Base-by-base conservation (phyloP, 2,888 invertebrate species). In the Choreutis nemorana region DNA sequence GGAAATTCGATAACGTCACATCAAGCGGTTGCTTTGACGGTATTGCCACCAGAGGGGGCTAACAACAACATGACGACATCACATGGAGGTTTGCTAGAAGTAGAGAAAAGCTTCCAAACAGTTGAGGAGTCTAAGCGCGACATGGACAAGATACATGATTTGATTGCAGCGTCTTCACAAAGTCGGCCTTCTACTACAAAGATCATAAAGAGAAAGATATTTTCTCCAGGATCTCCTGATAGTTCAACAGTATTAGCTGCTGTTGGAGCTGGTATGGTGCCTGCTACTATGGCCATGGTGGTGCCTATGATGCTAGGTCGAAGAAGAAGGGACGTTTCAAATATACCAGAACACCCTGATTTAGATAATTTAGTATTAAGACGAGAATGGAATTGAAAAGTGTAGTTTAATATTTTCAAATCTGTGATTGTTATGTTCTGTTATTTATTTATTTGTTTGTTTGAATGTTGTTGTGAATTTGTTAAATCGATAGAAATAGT, bases 281-380 rank as follows among this genome's bases (percentile, higher is more conserved):
- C 90, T 4, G 90, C 89, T 0, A 88, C 90, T 0, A 87, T 90
- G 85, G 90, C 89, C 0, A 87, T 90, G 86, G 80, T 90, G 40
- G 85, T 90, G 20, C 90, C 90, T 0, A 85, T 90, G 82, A 86
- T 89, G 57, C 68, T 90, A 34, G 87, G 86, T n/a, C 53, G 56
- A 5, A 53, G 65, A 41, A 59, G 71, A n/a, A 52, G 72, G 39
- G 63, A 62, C 21, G 36, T 60, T 20, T 31, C 35, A 16, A 32
- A 35, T 10, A 20, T 41, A 24, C 28, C 44, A 24, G 40, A 45
- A 35, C 36, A 51, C 30, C 32, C 47, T 25, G 40, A 58, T 44
- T 35, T 61, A 39, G 45, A 59, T n/a, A 46, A 54, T 31, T 34
- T 60, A 37, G n/a, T n/a, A n/a, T n/a, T n/a, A n/a, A n/a, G n/a